Conservation (phyloP, 37 sponge, comb jelly and placozoan species). For the Eunapius fragilis region DNA sequence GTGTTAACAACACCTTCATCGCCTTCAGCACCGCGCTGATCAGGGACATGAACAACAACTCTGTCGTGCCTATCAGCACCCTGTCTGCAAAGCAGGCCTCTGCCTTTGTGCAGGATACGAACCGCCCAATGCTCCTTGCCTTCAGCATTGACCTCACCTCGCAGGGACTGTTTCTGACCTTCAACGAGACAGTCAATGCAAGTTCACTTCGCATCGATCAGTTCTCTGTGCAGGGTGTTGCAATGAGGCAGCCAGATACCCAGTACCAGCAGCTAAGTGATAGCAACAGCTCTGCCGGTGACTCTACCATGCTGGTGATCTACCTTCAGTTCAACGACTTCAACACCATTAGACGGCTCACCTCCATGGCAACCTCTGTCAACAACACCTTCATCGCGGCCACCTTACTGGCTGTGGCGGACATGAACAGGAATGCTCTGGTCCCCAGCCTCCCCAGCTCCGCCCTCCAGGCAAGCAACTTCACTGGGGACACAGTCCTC, state of each 20-base stretch:
- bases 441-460: not conserved
- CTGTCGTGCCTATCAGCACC: conserved; percentile 34
- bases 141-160: conserved; percentile 82
- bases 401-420: conserved; percentile 47
- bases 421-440: conserved; percentile 83
- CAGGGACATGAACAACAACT: conserved; percentile 80
- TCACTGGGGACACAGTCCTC: conserved; percentile 56
- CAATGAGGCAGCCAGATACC: not conserved
- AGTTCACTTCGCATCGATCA: conserved; percentile 60
- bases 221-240: conserved; percentile 69
- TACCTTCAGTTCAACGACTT: conserved; percentile 72
- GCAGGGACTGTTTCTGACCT: conserved; percentile 64
- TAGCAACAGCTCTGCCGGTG: conserved; percentile 48
- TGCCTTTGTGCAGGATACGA: conserved; percentile 37
- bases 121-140: conserved; percentile 53
- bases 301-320: conserved; percentile 65
- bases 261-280: conserved; percentile 35
- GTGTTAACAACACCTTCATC: conserved; percentile 52
- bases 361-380: conserved; percentile 65
- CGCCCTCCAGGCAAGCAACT: conserved; percentile 41
- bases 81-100: conserved; percentile 10
- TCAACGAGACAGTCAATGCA: conserved; percentile 85
- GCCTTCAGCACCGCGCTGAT: conserved; percentile 45
- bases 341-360: conserved; percentile 77
- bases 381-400: conserved; percentile 69